phyloP scores from a whole-genome alignment of 2,888 invertebrate genomes.

The Drosophila eohydei region DNA sequence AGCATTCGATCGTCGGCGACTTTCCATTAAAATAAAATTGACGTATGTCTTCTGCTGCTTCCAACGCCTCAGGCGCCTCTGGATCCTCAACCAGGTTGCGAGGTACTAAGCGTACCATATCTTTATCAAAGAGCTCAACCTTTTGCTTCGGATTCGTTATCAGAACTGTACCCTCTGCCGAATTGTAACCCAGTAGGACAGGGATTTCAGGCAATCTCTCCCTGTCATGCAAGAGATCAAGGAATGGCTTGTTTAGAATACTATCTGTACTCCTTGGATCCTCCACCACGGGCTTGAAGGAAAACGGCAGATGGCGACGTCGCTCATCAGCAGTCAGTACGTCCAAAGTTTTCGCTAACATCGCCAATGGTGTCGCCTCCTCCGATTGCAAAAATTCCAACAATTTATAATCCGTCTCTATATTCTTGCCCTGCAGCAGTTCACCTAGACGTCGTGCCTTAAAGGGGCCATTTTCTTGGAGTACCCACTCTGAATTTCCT shows the following conservation, averaged over 20 bases:
- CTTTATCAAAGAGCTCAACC: constrained; percentile 66
- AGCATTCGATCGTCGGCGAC: constrained; percentile 29
- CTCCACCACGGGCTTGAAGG: constrained; percentile 82
- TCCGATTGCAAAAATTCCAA: constrained; percentile 70
- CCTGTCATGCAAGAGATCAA: constrained; percentile 85
- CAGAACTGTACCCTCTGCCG: constrained; percentile 86
- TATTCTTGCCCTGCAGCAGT: constrained; percentile 62
- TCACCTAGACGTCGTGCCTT: constrained; percentile 75
- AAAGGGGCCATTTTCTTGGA: constrained; percentile 65
- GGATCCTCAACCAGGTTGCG: constrained; percentile 70
- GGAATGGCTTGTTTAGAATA: constrained; percentile 80
- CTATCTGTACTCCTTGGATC: constrained; percentile 68
- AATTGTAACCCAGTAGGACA: constrained; percentile 86
- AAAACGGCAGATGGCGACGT: constrained; percentile 75
- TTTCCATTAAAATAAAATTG: constrained; percentile 85
- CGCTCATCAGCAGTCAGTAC: constrained; percentile 77
- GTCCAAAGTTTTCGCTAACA: constrained; percentile 51
- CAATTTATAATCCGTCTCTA: constrained; percentile 38
- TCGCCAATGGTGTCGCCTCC: constrained; percentile 52
- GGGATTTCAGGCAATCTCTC: constrained; percentile 85
- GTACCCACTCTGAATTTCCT: constrained; percentile 82
- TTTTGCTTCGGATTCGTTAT: constrained; percentile 68
- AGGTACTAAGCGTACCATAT: constrained; percentile 80
- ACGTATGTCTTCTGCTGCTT: constrained; percentile 70
- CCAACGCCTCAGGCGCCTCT: constrained; percentile 52